phyloP scores from a whole-genome alignment of 2,113 vertebrate genomes.

The Electrona antarctica region DNA sequence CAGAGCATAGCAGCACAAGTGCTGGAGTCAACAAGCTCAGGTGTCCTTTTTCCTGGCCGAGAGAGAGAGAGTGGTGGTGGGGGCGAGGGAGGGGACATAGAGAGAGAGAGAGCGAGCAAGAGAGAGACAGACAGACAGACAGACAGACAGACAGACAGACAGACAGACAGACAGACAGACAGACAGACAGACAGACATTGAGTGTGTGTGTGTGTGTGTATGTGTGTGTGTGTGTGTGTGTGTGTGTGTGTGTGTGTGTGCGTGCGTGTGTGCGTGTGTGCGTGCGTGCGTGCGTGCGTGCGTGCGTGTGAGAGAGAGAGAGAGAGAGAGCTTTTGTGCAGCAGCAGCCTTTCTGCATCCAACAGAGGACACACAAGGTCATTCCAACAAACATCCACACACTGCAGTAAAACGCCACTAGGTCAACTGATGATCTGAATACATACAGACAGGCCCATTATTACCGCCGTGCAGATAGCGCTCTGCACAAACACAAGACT shows the following conservation, averaged over 20 bases:
- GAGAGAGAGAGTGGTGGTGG: conserved; percentile 46
- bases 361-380: conserved; percentile 64
- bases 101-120: conserved; percentile 11
- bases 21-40: conserved; percentile 75
- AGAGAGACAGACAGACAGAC: conserved; percentile 36
- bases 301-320: background rate
- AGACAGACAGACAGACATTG: conserved; percentile 25
- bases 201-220: no score
- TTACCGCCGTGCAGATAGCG: conserved; percentile 24
- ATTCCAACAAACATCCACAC: conserved; percentile 37
- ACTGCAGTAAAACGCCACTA: conserved; percentile 49
- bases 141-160: conserved; percentile 17
- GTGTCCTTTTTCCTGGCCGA: conserved; percentile 69
- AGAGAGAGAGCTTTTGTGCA: conserved; percentile 35
- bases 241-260: background rate
- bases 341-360: conserved; percentile 51
- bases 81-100: conserved; percentile 21
- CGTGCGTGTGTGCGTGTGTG: background rate
- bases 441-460: conserved; percentile 26
- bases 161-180: conserved; percentile 1
- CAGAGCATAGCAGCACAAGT: conserved; percentile 61
- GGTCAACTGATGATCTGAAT: conserved; percentile 46
- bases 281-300: background rate
- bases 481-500: conserved; percentile 21
- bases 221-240: no score